Conservation (phyloP, 2,797 vertebrate genomes). For the Meda fulgida region DNA sequence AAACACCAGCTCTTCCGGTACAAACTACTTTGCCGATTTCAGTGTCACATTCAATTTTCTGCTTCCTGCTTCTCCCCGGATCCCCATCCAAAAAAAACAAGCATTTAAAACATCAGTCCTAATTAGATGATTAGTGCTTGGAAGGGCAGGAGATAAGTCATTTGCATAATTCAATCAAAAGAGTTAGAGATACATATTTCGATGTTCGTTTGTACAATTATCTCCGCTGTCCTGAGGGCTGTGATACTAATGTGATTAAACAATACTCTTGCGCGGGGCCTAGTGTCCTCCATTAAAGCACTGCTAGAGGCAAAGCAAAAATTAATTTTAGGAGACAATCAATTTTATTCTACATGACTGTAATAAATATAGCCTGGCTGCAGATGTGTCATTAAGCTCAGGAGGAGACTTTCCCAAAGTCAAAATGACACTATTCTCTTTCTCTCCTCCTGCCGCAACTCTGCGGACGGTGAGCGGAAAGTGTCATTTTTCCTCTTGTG, state of each 20-base stretch:
- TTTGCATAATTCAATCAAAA: conserved; percentile 95
- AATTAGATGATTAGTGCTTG: conserved; percentile 92
- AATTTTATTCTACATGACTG: conserved; percentile 91
- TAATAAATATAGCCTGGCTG: conserved; percentile 91
- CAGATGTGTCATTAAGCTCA: conserved; percentile 86
- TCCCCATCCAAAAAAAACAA: conserved; percentile 77
- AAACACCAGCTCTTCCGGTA: conserved; percentile 65
- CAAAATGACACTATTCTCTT: conserved; percentile 79
- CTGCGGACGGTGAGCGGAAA: conserved; percentile 41
- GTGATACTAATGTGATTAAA: conserved; percentile 94
- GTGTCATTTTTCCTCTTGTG: conserved; percentile 63
- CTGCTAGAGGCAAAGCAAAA: conserved; percentile 88
- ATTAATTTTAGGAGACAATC: conserved; percentile 95
- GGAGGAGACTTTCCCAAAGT: conserved; percentile 83
- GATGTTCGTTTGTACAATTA: conserved; percentile 90
- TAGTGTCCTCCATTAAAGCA: conserved; percentile 86
- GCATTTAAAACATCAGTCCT: conserved; percentile 88
- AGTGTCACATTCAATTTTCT: conserved; percentile 81
- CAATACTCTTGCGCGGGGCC: conserved; percentile 83
- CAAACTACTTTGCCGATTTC: conserved; percentile 69
- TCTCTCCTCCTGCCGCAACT: conserved; percentile 30
- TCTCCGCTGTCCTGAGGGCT: conserved; percentile 83
- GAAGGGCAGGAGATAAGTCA: conserved; percentile 87
- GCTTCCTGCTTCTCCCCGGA: conserved; percentile 69
- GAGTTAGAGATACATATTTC: conserved; percentile 91